phyloP scores from a whole-genome alignment of 2,113 vertebrate species.

The Gadus chalcogrammus region DNA sequence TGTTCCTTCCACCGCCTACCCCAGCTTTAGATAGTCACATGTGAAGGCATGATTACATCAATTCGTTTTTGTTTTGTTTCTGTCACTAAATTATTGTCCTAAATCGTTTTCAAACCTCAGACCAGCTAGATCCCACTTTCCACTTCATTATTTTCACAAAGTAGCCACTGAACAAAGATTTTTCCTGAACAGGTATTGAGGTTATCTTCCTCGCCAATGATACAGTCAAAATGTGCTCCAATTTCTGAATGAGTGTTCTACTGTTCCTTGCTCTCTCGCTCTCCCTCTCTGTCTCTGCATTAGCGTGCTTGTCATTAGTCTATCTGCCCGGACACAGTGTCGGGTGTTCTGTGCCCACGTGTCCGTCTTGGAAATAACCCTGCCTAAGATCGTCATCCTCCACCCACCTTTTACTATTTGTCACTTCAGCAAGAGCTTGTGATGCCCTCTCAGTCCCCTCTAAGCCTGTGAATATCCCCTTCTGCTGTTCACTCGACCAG shows the following conservation, averaged over 20 bases:
- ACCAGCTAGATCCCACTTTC: no score
- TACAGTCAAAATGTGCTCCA: no score
- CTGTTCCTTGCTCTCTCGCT: background rate
- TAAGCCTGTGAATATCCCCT: conserved; percentile 43
- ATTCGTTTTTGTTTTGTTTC: no score
- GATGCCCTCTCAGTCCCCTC: conserved; percentile 25
- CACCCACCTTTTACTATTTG: conserved; percentile 36
- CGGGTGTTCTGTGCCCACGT: conserved; percentile 18
- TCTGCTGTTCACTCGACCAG: conserved; percentile 38
- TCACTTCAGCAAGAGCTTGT: conserved; percentile 25
- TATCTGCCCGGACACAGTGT: background rate
- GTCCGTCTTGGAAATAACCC: conserved; percentile 35
- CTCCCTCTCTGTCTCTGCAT: background rate
- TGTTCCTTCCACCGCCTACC: no score
- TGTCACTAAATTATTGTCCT: no score
- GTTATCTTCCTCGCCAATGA: no score
- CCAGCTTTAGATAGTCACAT: no score
- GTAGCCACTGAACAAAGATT: no score
- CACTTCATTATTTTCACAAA: no score
- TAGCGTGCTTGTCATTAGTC: conserved; percentile 8
- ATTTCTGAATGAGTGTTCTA: background rate
- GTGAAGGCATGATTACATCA: no score
- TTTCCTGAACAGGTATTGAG: no score
- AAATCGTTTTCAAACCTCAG: no score
- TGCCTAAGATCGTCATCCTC: conserved; percentile 32